Conservation (phyloP, 2,797 vertebrate genomes). For the Anas acuta region DNA sequence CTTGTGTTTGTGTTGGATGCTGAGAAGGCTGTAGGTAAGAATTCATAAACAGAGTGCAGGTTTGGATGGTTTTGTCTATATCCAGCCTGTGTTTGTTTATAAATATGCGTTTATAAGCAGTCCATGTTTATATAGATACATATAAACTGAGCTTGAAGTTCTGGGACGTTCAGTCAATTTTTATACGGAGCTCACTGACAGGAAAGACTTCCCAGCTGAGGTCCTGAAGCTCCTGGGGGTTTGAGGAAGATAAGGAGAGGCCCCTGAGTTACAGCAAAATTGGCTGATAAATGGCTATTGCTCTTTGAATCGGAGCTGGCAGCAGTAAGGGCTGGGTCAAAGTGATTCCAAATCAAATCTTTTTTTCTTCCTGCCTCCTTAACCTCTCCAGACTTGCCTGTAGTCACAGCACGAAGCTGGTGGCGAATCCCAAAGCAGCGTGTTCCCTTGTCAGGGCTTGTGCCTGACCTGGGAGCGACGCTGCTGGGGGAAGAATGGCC, state of each 20-base stretch:
- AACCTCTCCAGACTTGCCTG: neutral
- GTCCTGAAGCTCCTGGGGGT: accelerated
- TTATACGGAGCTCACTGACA: neutral
- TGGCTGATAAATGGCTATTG: neutral
- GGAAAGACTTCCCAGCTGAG: neutral
- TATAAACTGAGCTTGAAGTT: neutral
- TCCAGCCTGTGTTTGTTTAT: neutral
- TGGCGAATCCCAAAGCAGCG: neutral
- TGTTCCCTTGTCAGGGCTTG: neutral
- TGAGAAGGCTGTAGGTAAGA: neutral
- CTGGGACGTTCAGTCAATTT: neutral
- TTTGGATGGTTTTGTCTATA: neutral
- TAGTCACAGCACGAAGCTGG: neutral
- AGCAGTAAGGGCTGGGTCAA: neutral
- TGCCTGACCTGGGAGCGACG: neutral
- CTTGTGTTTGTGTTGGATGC: neutral
- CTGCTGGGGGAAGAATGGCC: neutral
- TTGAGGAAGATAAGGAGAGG: neutral
- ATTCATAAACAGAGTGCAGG: neutral
- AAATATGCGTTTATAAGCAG: neutral
- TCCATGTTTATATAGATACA: neutral
- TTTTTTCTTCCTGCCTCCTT: neutral
- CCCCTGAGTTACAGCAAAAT: neutral
- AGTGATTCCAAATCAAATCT: neutral
- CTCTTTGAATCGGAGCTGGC: neutral